These are phyloP conservation scores for Polydrusus pterygomalis DNA, from an alignment of 2,888 invertebrate genomes.

Conservation along the genomic window DNA sequence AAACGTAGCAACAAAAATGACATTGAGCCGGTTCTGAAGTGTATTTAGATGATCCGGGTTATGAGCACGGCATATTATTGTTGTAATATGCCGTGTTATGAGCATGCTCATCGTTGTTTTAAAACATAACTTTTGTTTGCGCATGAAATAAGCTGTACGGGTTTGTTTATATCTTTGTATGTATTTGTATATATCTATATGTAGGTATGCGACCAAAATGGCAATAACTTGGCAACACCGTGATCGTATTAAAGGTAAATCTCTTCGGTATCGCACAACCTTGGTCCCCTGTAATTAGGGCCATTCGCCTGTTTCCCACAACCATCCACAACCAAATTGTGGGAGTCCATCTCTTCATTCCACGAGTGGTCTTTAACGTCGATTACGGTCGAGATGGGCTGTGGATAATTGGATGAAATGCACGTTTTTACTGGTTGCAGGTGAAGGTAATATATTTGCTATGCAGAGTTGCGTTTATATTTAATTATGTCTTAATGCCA, in stretches of 20 bases:
- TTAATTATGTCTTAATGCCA: slow-evolving; percentile 8
- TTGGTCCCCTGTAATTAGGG: slow-evolving; percentile 23
- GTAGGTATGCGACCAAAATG: too few species aligned
- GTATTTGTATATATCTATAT: too few species aligned
- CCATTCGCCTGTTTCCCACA: slow-evolving; percentile 39
- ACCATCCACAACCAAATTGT: slow-evolving; percentile 49
- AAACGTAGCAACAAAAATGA: too few species aligned
- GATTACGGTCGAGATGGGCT: slow-evolving; percentile 37
- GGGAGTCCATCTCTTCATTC: slow-evolving; percentile 36
- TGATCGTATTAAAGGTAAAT: neutral
- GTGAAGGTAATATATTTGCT: slow-evolving; percentile 35
- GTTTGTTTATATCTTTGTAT: too few species aligned
- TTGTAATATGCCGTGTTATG: too few species aligned
- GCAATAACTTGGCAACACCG: neutral
- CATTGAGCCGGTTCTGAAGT: too few species aligned
- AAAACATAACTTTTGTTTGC: too few species aligned
- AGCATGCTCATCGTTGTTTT: too few species aligned
- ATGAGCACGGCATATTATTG: too few species aligned
- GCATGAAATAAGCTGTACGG: too few species aligned
- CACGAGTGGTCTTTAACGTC: slow-evolving; percentile 34
- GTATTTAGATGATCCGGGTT: too few species aligned
- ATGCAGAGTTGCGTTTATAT: slow-evolving; percentile 21
- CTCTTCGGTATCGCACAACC: slow-evolving; percentile 19
- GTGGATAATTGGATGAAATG: slow-evolving; percentile 42
- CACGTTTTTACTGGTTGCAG: slow-evolving; percentile 24